Evolutionary conservation across 2,888 invertebrate species (phyloP).

Genomic region (Eutolmus rufibarbis): DNA sequence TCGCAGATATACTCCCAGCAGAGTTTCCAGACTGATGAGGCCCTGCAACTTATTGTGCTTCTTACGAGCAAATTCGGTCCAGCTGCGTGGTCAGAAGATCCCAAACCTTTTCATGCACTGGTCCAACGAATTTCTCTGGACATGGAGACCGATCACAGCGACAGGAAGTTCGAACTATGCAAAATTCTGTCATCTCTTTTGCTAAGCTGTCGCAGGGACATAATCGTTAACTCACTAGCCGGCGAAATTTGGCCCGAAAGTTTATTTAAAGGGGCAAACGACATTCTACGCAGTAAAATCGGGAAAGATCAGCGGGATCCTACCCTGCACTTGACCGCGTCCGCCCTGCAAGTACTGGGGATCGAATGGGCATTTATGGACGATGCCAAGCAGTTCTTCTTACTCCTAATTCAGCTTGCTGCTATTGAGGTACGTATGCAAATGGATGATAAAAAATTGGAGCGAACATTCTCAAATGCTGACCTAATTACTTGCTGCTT

Average conservation of each 20-base stretch:
- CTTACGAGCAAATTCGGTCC: slow-evolving; percentile 77
- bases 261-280: slow-evolving; percentile 81
- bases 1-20: slow-evolving; percentile 86
- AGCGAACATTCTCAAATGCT: slow-evolving; percentile 77
- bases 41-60: slow-evolving; percentile 79
- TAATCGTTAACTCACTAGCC: slow-evolving; percentile 69
- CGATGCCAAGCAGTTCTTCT: slow-evolving; percentile 81
- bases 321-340: slow-evolving; percentile 82
- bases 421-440: slow-evolving; percentile 95
- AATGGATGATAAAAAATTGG: slow-evolving; percentile 84
- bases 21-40: slow-evolving; percentile 89
- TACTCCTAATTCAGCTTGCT: slow-evolving; percentile 83
- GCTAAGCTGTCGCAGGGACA: slow-evolving; percentile 74
- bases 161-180: slow-evolving; percentile 88
- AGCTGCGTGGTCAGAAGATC: slow-evolving; percentile 78
- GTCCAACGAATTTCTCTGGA: slow-evolving; percentile 84
- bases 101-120: slow-evolving; percentile 80
- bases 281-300: slow-evolving; percentile 86
- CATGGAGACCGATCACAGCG: slow-evolving; percentile 87
- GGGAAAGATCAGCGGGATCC: slow-evolving; percentile 89
- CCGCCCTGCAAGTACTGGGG: slow-evolving; percentile 80
- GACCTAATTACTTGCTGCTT: slow-evolving; percentile 85
- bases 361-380: slow-evolving; percentile 85
- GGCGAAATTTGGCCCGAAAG: slow-evolving; percentile 84
- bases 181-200: slow-evolving; percentile 78